Conservation (phyloP, 2,888 invertebrate species). For the Lochmaea crataegi region DNA sequence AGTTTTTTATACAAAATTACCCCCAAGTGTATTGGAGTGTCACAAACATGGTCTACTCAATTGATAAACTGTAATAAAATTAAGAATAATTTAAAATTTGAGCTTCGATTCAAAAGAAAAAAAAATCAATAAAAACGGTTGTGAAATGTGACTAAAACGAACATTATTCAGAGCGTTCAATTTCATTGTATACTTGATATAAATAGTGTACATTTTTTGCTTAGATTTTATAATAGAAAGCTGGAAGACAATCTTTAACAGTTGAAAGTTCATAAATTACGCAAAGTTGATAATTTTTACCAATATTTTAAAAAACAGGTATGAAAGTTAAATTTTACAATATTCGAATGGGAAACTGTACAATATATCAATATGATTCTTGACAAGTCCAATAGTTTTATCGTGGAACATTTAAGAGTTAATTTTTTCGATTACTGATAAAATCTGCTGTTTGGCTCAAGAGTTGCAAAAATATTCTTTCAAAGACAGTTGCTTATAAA, state of each 20-base stretch:
- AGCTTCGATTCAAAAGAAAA: slow-evolving; percentile 45
- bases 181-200: slow-evolving; percentile 42
- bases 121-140: slow-evolving; percentile 62
- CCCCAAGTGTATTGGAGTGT: not conserved
- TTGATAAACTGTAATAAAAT: slow-evolving; percentile 1
- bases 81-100: slow-evolving; percentile 43
- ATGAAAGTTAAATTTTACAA: too few relatives aligned
- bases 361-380: too few relatives aligned
- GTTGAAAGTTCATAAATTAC: slow-evolving; percentile 35
- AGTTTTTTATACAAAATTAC: not conserved
- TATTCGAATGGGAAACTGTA: too few relatives aligned
- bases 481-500: too few relatives aligned
- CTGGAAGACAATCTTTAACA: slow-evolving; percentile 47
- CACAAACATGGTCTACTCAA: not conserved
- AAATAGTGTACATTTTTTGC: slow-evolving; percentile 55
- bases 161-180: slow-evolving; percentile 43
- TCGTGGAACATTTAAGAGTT: too few relatives aligned
- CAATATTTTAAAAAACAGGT: too few relatives aligned
- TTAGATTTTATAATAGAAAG: slow-evolving; percentile 53
- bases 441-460: too few relatives aligned
- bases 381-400: too few relatives aligned
- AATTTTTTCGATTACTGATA: too few relatives aligned
- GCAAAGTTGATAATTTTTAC: slow-evolving; percentile 1
- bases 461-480: too few relatives aligned
- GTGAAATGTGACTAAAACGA: slow-evolving; percentile 57